Evolutionary conservation across 2,113 vertebrate species (phyloP), one percentile per base, ranked within the genome.

Genomic region (Hemiscyllium ocellatum): DNA sequence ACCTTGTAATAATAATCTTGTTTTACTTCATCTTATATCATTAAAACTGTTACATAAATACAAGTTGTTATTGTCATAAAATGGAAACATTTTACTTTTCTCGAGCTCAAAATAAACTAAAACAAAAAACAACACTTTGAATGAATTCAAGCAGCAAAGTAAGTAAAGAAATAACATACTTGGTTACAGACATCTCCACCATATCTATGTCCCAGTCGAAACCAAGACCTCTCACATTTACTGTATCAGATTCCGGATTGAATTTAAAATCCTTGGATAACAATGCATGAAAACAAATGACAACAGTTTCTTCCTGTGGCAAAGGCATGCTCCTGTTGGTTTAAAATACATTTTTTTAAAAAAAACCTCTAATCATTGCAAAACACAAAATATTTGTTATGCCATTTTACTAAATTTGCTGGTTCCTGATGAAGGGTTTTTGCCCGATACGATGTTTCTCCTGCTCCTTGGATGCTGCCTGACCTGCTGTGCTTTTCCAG

Each of bases 211-310:
- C 0, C 98, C 98, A 98, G 0, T 10, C n/a, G 1, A 97, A 96
- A 78, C 97, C 96, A 24, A 0, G 4, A 1, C 0, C 0, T 42
- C 76, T 96, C 96, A 99, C 95, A 3, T 97, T 97, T 0, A 99
- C 96, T 0, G 0, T 96, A 47, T 99, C 97, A 1, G 61, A 22
- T 0, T 37, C 0, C 0, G 96, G 96, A 96, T 98, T 37, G n/a
- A 99, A 96, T 5, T 96, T 97, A 89, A 99, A 99, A 95, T 99
- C 96, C 5, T 97, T 98, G 0, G 99, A 99, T 0, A 99, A 89
- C 95, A 99, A 96, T 0, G 98, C 99, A 4, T 99, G 98, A 96
- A 99, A 99, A 96, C 98, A 98, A 0, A 99, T 98, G 0, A 87
- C 98, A 89, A 99, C 24, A 17, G 7, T 50, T 5, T 95, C 94